phyloP scores from a whole-genome alignment of 2,797 vertebrate genomes.

The Paedocypris micromegethes region DNA sequence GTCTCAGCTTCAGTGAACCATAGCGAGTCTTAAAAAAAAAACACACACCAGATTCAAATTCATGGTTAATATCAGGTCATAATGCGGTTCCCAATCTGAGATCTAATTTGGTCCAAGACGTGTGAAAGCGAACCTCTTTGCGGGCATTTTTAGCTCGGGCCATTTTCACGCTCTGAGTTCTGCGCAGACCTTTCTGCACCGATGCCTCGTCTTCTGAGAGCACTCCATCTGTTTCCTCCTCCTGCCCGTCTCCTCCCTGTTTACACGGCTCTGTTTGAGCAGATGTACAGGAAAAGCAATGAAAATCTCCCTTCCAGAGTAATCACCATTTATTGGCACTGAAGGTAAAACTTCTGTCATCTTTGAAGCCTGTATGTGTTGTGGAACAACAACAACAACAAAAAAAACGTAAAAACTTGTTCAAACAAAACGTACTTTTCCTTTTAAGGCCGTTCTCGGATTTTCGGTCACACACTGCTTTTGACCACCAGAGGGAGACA shows the following conservation, averaged over 20 bases:
- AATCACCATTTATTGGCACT: neutral
- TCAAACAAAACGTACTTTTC: no score
- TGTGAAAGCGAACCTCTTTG: slow-evolving; percentile 68
- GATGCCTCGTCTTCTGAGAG: slow-evolving; percentile 76
- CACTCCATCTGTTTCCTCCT: slow-evolving; percentile 68
- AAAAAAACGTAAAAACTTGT: no score
- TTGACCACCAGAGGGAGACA: slow-evolving; percentile 29
- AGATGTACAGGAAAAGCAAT: slow-evolving; percentile 18
- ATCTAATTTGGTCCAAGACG: neutral
- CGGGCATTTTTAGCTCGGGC: slow-evolving; percentile 71
- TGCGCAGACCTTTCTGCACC: slow-evolving; percentile 69
- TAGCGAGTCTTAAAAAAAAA: slow-evolving; percentile 69
- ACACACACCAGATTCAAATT: neutral
- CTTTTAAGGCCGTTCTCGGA: no score
- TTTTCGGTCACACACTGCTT: neutral
- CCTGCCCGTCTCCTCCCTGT: slow-evolving; percentile 67
- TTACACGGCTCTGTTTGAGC: slow-evolving; percentile 57
- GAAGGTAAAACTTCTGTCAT: neutral
- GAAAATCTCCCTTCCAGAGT: slow-evolving; percentile 10
- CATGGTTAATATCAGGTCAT: slow-evolving; percentile 3
- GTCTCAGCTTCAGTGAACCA: slow-evolving; percentile 77
- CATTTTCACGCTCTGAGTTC: slow-evolving; percentile 81
- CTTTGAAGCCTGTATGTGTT: slow-evolving; percentile 1
- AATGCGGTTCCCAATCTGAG: neutral
- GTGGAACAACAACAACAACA: neutral